Base-by-base conservation (phyloP, 2,888 invertebrate species). In the Xylota segnis region DNA sequence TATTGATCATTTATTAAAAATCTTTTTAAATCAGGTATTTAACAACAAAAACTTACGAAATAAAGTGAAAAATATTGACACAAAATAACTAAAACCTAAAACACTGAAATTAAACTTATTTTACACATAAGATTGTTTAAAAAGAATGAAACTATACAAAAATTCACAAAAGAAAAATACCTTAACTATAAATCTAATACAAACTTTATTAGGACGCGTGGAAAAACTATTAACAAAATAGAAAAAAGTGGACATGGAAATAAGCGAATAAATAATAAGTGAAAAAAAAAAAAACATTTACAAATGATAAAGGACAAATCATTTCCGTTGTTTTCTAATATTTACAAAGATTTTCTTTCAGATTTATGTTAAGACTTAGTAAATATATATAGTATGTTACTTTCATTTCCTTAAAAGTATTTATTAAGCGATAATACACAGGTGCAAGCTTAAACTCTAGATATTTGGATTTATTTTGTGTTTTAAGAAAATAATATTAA, bases 1-100 rank as follows among this genome's bases (percentile, higher is more conserved):
- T 56, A 66, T 0, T 63, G 9, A 32, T 52, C 18, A 47, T 74
- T 83, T 72, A 54, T 34, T 61, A 9, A 71, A 78, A 83, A 61
- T 43, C n/a, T 16, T 72, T 78, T 83, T 63, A 34, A n/a, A 45
- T 59, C 58, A 65, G 43, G 45, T 74, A 74, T 54, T 79, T 71
- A 79, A 84, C 84, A 84, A 84, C 84, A 84, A 68, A 77, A 58
- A 32, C 65, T 75, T 84, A 71, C n/a, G 1, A 75, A 71, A 45
- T 54, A 65, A 58, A 29, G 40, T 47, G 47, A 70, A 75, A 79
- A 37, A 50, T 65, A 77, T 77, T 76, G 68, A 83, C 71, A 76
- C n/a, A 59, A 84, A 65, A 18, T 47, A 70, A 58, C n/a, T 79
- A 59, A 59, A 37, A 14, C 5, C 16, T 65, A 61, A 72, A 68